Percentiles rank a stretch among this genome's conserved stretches.
Conservation (phyloP, 2,113 vertebrate genomes). For the Morone chrysops region DNA sequence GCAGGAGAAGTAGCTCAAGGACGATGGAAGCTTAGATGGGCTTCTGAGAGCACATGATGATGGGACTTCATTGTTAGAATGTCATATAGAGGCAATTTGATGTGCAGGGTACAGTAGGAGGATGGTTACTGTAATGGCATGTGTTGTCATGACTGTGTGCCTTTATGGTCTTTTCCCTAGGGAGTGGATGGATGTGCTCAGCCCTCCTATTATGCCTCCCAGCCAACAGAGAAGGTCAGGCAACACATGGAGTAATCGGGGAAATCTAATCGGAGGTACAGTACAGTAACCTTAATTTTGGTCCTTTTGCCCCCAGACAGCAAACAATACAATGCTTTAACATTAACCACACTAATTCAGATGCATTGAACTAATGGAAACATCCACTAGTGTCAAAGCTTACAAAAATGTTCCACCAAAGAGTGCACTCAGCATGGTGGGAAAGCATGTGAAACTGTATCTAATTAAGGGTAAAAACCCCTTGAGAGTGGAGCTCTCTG, state of each 20-base stretch:
- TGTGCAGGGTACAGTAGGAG: constrained; percentile 31
- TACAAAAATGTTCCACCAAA: constrained; percentile 49
- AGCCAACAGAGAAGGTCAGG: constrained; percentile 76
- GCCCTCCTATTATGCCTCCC: constrained; percentile 82
- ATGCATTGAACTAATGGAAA: constrained; percentile 48
- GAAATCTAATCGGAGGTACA: constrained; percentile 73
- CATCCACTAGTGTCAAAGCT: constrained; percentile 48
- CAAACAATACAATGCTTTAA: constrained; percentile 57
- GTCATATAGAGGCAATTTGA: constrained; percentile 61
- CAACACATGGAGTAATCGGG: constrained; percentile 59
- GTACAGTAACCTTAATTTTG: constrained; percentile 70
- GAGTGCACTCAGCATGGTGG: constrained; percentile 32
- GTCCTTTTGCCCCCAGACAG: constrained; percentile 37
- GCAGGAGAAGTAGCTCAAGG: constrained; percentile 73
- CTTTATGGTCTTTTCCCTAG: constrained; percentile 76
- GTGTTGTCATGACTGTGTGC: constrained; percentile 73
- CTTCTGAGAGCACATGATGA: constrained; percentile 63
- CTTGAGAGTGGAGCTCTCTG: constrained; percentile 69
- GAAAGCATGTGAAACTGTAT: constrained; percentile 60
- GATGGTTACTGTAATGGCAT: constrained; percentile 68
- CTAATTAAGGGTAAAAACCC: constrained; percentile 74
- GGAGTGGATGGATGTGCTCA: constrained; percentile 85
- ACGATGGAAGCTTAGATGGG: constrained; percentile 64
- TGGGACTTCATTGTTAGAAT: constrained; percentile 74
- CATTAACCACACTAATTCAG: constrained; percentile 40